phyloP scores from a whole-genome alignment of 2,888 invertebrate species.

The Tiliacea citrago region DNA sequence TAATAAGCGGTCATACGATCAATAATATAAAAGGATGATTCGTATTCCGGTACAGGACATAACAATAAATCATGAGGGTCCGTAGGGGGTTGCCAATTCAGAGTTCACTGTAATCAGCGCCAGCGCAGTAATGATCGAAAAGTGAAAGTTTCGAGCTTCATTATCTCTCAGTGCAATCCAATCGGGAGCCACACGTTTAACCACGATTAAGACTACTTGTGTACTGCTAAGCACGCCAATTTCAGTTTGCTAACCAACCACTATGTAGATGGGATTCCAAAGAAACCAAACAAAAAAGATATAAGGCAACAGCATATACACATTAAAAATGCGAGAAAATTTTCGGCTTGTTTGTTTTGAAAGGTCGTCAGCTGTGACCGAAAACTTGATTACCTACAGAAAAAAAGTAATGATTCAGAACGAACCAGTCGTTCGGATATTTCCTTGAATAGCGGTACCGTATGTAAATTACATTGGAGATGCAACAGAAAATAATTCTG shows the following conservation, averaged over 20 bases:
- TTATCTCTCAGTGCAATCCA: slow-evolving; percentile 80
- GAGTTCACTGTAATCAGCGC: slow-evolving; percentile 68
- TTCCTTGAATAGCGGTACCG: slow-evolving; percentile 86
- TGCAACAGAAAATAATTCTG: slow-evolving; percentile 77
- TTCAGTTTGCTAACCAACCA: slow-evolving; percentile 63
- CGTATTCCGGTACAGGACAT: slow-evolving; percentile 53
- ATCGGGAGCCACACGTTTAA: slow-evolving; percentile 83
- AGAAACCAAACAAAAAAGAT: slow-evolving; percentile 59
- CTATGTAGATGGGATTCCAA: slow-evolving; percentile 48
- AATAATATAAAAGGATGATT: slow-evolving; percentile 63
- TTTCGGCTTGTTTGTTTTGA: slow-evolving; percentile 86
- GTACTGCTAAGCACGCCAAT: slow-evolving; percentile 67
- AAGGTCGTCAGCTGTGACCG: slow-evolving; percentile 77
- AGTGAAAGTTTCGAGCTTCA: slow-evolving; percentile 85
- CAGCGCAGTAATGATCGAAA: slow-evolving; percentile 82
- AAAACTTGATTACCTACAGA: slow-evolving; percentile 83
- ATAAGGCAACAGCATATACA: slow-evolving; percentile 68
- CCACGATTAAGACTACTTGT: slow-evolving; percentile 80
- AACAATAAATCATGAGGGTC: slow-evolving; percentile 65
- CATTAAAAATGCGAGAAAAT: slow-evolving; percentile 68
- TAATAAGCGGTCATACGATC: slow-evolving; percentile 64
- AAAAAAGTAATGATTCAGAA: slow-evolving; percentile 83
- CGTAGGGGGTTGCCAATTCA: slow-evolving; percentile 71
- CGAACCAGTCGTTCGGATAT: slow-evolving; percentile 76
- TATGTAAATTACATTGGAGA: slow-evolving; percentile 83